Base-by-base conservation (phyloP, 2,888 invertebrate genomes). In the Marasmarcha lunaedactyla region DNA sequence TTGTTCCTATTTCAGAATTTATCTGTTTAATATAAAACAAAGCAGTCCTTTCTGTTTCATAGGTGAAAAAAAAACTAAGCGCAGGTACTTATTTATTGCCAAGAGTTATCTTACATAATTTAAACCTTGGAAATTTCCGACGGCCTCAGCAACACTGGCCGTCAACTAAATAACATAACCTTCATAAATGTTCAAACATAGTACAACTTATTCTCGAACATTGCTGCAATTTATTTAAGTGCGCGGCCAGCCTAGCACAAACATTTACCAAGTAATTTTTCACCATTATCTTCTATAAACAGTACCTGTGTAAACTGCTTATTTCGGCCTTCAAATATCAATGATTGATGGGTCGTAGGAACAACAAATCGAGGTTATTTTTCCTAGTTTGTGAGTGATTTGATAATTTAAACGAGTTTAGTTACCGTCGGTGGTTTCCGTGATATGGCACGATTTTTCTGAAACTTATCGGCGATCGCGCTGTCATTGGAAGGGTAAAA, bases 381-480 rank as follows among this genome's bases (percentile, higher is more conserved):
- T 51, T 41, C 36, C 43, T 44, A 38, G 50, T 54, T 44, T n/a
- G n/a, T n/a, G n/a, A n/a, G n/a, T 53, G 54, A 69, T 70, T 62
- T 49, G 66, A 66, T 68, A 57, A 54, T 55, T 51, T 52, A 59
- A 49, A 49, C 50, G 45, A 30, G 30, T n/a, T 3, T 20, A 20
- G 20, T 3, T 20, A 30, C n/a, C n/a, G 30, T 30, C 2, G 46
- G 43, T 50, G 46, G 47, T 41, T 67, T 67, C 56, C 76, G 74
- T 77, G 74, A 59, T 59, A 43, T 41, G 52, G 39, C 46, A 51
- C 68, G 55, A 70, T 74, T 67, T 63, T 51, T 54, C 52, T 54
- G 44, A 25, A 26, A 45, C 47, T 64, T 71, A 72, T 71, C 71
- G 54, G 26, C 42, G 44, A 71, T 71, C 65, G 30, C 10, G 57